Base-by-base conservation (phyloP, 2,888 invertebrate genomes). In the Palloptera scutellata region DNA sequence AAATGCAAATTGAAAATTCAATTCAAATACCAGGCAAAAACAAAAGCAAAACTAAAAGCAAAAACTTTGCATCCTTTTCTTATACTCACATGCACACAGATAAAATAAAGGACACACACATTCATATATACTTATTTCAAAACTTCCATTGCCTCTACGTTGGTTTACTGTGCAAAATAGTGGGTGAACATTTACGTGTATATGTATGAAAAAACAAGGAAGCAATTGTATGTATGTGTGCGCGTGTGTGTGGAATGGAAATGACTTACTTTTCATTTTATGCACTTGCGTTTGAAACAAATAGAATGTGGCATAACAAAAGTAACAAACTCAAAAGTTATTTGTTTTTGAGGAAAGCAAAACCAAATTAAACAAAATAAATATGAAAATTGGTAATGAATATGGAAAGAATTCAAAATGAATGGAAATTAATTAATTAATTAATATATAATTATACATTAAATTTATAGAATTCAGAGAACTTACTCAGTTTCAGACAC, bases 291-390 rank as follows among this genome's bases (percentile, higher is more conserved):
- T 63, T 45, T 45, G 55, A 40, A 48, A 40, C 55, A n/a, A 55
- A 63, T 15, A 63, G 30, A 45, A 55, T 55, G 45, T 63, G 55
- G 55, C 19, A 63, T 55, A 45, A 63, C 17, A 40, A 63, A 55
- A 20, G 43, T 45, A 55, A 45, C 55, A 54, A 40, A 54, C 30
- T 54, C 40, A 20, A 43, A 53, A 62, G 53, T 15, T 15, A 13
- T 30, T n/a, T 42, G 54, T 17, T 54, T 43, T 45, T 12, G 43
- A 13, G 30, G 45, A 13, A 53, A 53, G 8, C 17, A 17, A 43
- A 15, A 63, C 20, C 13, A 30, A 8, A 54, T 5, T 30, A n/a
- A 17, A 17, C 1, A 20, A 54, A 54, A 20, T 19, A 17, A 54
- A 1, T 30, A 10, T 15, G 12, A n/a, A 54, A 54, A 54, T 54